Evolutionary conservation across 2,113 vertebrate species (phyloP).

Genomic region (Cichladusa arquata): DNA sequence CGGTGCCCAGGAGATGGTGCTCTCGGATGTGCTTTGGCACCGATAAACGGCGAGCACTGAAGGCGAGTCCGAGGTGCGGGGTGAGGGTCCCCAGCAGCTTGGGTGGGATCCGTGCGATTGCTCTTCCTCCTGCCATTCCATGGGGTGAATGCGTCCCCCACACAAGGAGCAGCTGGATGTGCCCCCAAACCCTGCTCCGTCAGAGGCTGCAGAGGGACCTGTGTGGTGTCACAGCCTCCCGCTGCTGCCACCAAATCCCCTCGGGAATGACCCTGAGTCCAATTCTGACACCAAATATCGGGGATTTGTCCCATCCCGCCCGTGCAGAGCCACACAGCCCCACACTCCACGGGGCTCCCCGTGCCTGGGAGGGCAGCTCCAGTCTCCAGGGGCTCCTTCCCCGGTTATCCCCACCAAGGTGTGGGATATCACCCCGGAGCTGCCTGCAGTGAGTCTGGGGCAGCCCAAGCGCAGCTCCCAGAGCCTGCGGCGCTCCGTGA

Average conservation of each 20-base stretch:
- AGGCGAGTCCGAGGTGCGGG: fast-evolving
- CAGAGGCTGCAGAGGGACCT: background rate
- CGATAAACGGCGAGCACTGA: fast-evolving
- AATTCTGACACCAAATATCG: background rate
- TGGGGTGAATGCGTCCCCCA: too few relatives aligned
- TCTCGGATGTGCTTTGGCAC: background rate
- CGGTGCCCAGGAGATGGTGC: constrained; percentile 45
- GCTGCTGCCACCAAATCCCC: background rate
- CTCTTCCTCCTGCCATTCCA: background rate
- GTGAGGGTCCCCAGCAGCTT: background rate
- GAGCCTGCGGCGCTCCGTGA: background rate
- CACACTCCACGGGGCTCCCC: fast-evolving
- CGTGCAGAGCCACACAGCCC: background rate
- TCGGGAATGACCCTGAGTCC: background rate
- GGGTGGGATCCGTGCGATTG: background rate
- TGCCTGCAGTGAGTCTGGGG: background rate
- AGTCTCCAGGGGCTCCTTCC: background rate
- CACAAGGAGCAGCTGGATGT: too few relatives aligned
- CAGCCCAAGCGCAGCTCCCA: background rate
- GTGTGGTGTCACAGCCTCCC: background rate
- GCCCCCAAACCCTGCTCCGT: too few relatives aligned
- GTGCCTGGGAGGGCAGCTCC: background rate
- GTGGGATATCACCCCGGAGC: background rate
- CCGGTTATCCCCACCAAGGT: background rate
- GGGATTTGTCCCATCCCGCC: background rate